phyloP scores from a whole-genome alignment of 2,113 vertebrate species.

The Clarias macrocephalus region DNA sequence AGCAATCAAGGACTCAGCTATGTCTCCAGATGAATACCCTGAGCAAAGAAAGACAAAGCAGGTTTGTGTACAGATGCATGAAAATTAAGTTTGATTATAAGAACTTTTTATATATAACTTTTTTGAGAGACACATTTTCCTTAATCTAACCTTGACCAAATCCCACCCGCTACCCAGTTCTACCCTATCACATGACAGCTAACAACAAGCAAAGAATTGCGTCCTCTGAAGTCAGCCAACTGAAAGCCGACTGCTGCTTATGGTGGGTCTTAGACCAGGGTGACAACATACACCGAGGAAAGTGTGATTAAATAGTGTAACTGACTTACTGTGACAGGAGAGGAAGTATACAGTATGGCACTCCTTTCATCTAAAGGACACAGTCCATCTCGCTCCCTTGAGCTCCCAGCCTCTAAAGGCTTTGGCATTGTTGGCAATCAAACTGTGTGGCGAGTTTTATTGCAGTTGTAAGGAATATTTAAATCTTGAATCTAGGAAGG shows the following conservation, averaged over 20 bases:
- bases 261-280: background rate
- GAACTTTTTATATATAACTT: background rate
- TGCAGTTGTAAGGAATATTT: background rate
- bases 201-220: background rate
- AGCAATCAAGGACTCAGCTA: background rate
- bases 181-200: background rate
- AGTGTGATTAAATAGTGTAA: background rate
- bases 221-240: background rate
- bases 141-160: background rate
- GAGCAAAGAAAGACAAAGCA: background rate
- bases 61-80: background rate
- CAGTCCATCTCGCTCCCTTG: background rate
- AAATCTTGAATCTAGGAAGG: background rate
- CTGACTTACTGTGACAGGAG: background rate
- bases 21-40: background rate
- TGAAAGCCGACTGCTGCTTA: background rate
- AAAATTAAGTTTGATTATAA: background rate
- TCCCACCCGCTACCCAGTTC: background rate
- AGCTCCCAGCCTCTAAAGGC: background rate
- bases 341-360: background rate
- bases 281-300: background rate
- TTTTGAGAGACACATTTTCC: background rate
- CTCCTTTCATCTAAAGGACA: background rate
- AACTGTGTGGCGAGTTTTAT: too few relatives aligned
- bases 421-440: background rate